phyloP scores from a whole-genome alignment of 2,797 vertebrate genomes.

The Rhynchonycteris naso region DNA sequence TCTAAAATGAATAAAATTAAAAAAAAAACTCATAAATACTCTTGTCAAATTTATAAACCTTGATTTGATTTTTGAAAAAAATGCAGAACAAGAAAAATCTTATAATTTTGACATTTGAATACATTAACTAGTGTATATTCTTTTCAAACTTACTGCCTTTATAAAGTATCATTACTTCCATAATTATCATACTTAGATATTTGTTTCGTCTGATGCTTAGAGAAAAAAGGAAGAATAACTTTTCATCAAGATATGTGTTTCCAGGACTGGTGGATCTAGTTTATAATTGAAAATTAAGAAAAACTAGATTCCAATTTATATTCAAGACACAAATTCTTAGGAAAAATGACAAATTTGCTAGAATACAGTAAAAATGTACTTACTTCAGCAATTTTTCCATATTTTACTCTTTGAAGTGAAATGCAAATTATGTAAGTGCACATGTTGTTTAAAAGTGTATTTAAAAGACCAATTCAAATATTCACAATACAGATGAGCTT shows the following conservation, averaged over 20 bases:
- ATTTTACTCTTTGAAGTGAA: constrained; percentile 18
- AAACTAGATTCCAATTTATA: constrained; percentile 21
- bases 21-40: background rate
- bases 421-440: background rate
- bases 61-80: constrained; percentile 7
- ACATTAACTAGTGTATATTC: background rate
- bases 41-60: background rate
- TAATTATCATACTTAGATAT: background rate
- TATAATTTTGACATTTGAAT: background rate
- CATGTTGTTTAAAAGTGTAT: background rate
- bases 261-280: background rate
- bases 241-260: background rate
- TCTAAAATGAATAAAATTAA: too few relatives aligned
- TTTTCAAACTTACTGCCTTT: background rate
- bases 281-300: constrained; percentile 28
- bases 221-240: background rate
- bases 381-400: background rate
- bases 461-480: background rate
- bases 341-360: background rate
- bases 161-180: background rate
- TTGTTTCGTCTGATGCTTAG: background rate
- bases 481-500: background rate
- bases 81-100: background rate
- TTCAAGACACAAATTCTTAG: background rate
- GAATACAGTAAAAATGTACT: background rate